Evolutionary conservation across 2,797 vertebrate species (phyloP), one percentile per base, ranked within the genome.

Genomic region (Caiman crocodilus): DNA sequence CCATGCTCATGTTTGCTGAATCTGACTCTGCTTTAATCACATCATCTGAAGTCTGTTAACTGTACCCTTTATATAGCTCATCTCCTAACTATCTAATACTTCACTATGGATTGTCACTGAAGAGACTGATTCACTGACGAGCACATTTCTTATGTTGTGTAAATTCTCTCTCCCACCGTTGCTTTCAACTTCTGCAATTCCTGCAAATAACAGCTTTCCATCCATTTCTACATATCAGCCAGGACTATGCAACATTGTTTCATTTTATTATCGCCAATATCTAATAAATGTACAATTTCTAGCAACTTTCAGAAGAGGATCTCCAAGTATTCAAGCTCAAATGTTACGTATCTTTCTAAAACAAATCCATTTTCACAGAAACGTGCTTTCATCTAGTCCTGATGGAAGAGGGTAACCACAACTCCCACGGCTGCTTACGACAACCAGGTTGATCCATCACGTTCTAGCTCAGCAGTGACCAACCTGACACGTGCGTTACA

Each of bases 101-200:
- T 28, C 8, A 21, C 1, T 0, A 28, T 28, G n/a, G 4, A 28
- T 60, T 65, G 65, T 56, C 32, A 80, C 4, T 2, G 28, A 50
- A 50, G 42, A 50, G 42, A 35, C 35, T 35, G 35, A 35, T 35
- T 56, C 32, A 80, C 4, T 2, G 28, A 50, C 10, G 42, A 50
- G 42, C 42, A 50, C 42, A 50, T 50, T 50, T 50, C 42, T 50
- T 50, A 50, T 50, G 42, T 50, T 9, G 10, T 50, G 42, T 50
- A 50, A 50, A 50, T 50, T 50, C 42, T 50, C 42, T 50, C 42
- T 50, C 11, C 42, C 42, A 50, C 10, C 11, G 42, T 42, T 42
- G 42, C 10, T 50, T 50, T 50, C 42, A 50, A 50, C 42, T 50
- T 50, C 9, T 50, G 42, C 42, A 50, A 50, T 50, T 50, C 42